Evolutionary conservation across 2,113 vertebrate genomes (phyloP).

Genomic region (Acrocephalus kingi): DNA sequence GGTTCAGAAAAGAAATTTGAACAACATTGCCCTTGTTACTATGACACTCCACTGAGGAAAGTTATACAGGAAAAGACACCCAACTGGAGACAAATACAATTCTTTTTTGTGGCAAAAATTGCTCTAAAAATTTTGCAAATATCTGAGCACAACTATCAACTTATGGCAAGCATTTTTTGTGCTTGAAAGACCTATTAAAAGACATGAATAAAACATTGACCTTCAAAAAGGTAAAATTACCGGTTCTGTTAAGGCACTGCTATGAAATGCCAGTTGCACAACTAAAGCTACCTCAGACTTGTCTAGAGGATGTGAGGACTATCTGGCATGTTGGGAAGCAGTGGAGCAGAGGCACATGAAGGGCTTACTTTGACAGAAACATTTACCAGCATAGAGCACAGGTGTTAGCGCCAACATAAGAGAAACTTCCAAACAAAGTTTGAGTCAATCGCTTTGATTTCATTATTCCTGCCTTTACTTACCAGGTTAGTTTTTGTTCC

Average conservation of each 20-base stretch:
- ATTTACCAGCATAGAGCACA: neutral
- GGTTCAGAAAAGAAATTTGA: neutral
- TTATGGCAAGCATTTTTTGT: neutral
- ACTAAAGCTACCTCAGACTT: neutral
- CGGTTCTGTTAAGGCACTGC: neutral
- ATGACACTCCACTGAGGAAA: neutral
- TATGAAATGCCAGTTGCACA: neutral
- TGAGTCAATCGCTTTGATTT: neutral
- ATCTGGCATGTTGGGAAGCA: neutral
- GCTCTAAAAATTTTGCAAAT: neutral
- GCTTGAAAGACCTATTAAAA: neutral
- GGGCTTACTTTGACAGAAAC: neutral
- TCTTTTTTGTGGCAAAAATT: neutral
- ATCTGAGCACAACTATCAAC: neutral
- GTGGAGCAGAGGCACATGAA: neutral
- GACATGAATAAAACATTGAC: neutral
- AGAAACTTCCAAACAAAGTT: neutral
- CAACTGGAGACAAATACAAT: neutral
- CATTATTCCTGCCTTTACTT: neutral
- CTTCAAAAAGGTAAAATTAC: neutral
- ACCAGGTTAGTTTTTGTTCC: neutral
- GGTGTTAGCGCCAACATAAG: neutral
- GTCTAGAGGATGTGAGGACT: neutral
- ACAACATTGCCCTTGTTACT: neutral
- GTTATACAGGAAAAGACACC: neutral